phyloP scores from a whole-genome alignment of 1,140 invertebrate genomes.

The Anastrepha ludens region DNA sequence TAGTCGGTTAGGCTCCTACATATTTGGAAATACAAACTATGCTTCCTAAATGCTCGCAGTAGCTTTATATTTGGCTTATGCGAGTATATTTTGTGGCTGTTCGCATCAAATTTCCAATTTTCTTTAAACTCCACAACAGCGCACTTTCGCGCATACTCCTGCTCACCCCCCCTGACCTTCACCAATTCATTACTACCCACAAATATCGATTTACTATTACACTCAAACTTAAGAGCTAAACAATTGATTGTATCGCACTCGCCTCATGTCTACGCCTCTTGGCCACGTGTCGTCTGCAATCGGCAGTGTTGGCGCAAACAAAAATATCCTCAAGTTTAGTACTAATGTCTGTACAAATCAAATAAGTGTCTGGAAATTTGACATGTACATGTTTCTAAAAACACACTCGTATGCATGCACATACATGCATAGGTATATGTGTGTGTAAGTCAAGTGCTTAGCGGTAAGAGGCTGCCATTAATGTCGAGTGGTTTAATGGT shows the following conservation, averaged over 20 bases:
- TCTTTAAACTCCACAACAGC: no score
- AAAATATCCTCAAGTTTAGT: neutral
- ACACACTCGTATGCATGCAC: neutral
- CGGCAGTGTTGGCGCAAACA: neutral
- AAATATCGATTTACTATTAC: neutral
- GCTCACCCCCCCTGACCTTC: neutral
- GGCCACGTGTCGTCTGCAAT: slow-evolving; percentile 30
- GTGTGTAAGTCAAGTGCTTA: neutral
- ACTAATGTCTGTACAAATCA: neutral
- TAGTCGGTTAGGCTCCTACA: neutral
- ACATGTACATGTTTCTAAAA: neutral
- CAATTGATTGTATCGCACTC: neutral
- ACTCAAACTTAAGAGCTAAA: neutral
- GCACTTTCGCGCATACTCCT: neutral
- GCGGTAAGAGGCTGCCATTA: slow-evolving; percentile 26
- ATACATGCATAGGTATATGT: neutral
- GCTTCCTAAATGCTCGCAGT: neutral
- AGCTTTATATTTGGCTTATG: neutral
- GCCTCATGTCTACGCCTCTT: neutral
- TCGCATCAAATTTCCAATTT: neutral
- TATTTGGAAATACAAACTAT: neutral
- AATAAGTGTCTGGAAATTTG: neutral
- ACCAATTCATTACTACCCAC: neutral
- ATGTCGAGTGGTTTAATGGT: neutral
- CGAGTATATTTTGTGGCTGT: neutral